phyloP scores from a whole-genome alignment of 2,888 invertebrate species.

The Micoletzkya japonica region DNA sequence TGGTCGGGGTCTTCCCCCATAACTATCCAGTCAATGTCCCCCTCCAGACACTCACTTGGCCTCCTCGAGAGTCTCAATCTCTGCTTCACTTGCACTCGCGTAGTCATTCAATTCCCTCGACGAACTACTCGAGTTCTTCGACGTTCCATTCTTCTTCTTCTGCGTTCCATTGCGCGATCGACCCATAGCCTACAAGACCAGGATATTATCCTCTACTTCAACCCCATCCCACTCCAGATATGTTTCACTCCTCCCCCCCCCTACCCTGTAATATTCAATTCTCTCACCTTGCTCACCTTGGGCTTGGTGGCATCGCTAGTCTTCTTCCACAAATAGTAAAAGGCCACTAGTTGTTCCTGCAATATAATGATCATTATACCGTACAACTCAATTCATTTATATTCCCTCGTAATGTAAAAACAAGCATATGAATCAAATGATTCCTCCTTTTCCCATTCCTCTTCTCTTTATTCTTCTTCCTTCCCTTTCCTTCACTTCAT shows the following conservation, averaged over 20 bases:
- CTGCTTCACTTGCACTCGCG: conserved; percentile 71
- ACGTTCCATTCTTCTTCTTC: conserved; percentile 30
- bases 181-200: too few relatives aligned
- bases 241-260: too few relatives aligned
- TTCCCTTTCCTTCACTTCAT: not conserved
- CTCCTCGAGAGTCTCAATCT: conserved; percentile 89
- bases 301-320: conserved; percentile 95
- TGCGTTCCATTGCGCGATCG: too few relatives aligned
- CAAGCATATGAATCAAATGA: too few relatives aligned
- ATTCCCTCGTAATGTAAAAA: too few relatives aligned
- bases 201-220: too few relatives aligned
- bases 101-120: conserved; percentile 70
- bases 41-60: conserved; percentile 69
- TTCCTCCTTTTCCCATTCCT: too few relatives aligned
- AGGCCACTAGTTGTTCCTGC: conserved; percentile 91
- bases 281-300: conserved; percentile 73
- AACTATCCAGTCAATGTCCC: too few relatives aligned
- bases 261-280: too few relatives aligned
- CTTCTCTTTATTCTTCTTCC: too few relatives aligned
- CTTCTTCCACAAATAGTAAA: conserved; percentile 99
- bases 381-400: too few relatives aligned
- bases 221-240: too few relatives aligned
- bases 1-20: not conserved
- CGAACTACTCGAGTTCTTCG: conserved; percentile 59
- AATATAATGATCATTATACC: not conserved